phyloP scores from a whole-genome alignment of 2,797 vertebrate species.

The Takifugu rubripes region DNA sequence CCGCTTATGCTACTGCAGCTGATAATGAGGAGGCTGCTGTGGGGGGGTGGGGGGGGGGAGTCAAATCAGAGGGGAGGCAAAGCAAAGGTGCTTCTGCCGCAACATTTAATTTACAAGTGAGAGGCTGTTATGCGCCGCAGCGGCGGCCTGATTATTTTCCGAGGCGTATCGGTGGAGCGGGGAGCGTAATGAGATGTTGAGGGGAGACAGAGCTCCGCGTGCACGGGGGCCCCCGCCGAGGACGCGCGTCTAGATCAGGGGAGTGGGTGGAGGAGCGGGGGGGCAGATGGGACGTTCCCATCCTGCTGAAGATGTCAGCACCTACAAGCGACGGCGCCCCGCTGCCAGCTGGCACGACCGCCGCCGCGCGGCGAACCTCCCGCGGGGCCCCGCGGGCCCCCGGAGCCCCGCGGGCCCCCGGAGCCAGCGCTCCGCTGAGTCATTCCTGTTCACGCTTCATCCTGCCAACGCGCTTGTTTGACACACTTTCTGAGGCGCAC shows the following conservation, averaged over 20 bases:
- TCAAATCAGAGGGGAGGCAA: conserved; percentile 20
- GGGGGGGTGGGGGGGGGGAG: conserved; percentile 11
- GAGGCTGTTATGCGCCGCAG: conserved; percentile 33
- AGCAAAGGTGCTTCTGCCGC: conserved; percentile 46
- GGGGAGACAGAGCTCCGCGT: conserved; percentile 37
- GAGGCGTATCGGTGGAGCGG: conserved; percentile 29
- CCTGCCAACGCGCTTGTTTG: conserved; percentile 44
- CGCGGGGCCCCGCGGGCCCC: conserved; percentile 21
- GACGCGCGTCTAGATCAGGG: conserved; percentile 46
- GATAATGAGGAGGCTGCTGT: conserved; percentile 39
- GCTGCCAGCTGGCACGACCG: conserved; percentile 65
- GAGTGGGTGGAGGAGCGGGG: conserved; percentile 23
- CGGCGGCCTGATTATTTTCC: conserved; percentile 45
- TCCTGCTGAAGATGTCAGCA: conserved; percentile 65
- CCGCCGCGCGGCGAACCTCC: conserved; percentile 46
- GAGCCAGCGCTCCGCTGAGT: conserved; percentile 57
- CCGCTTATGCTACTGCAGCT: conserved; percentile 16
- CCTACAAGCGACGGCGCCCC: conserved; percentile 41
- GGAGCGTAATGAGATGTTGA: conserved; percentile 59
- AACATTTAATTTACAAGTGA: conserved; percentile 53
- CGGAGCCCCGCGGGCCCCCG: conserved; percentile 23
- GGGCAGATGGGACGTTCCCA: conserved; percentile 47
- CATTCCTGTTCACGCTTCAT: conserved; percentile 47
- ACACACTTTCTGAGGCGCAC: conserved; percentile 38
- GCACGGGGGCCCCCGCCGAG: conserved; percentile 53